These are phyloP conservation scores for Furcula furcula DNA, from an alignment of 2,888 invertebrate species.

Conservation along the genomic window DNA sequence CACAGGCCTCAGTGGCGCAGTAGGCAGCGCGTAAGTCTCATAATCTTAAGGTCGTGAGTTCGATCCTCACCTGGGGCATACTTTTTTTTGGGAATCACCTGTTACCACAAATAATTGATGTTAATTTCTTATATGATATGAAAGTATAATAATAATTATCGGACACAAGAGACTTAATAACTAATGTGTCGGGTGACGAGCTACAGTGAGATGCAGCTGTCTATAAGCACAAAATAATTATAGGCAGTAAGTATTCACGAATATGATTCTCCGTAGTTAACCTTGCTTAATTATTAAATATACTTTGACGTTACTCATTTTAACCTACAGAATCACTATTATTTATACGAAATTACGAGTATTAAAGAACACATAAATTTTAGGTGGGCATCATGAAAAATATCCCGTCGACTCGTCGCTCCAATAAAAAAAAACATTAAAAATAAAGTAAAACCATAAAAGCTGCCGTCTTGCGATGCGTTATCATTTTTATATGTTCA, in stretches of 20 bases:
- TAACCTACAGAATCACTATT: background rate
- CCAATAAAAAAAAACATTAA: slow-evolving; percentile 74
- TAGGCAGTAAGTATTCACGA: too few species aligned
- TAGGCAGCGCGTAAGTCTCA: slow-evolving; percentile 95
- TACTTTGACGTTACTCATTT: background rate
- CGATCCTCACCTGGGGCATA: slow-evolving; percentile 29
- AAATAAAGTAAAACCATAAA: slow-evolving; percentile 81
- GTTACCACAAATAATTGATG: too few species aligned
- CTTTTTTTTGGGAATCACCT: too few species aligned
- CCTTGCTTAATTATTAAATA: background rate
- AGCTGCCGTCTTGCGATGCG: slow-evolving; percentile 81
- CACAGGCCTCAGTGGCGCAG: slow-evolving; percentile 90
- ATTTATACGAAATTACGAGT: background rate
- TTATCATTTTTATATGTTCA: slow-evolving; percentile 81
- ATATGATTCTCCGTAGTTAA: background rate
- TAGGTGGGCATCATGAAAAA: slow-evolving; percentile 28
- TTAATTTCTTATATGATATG: too few species aligned
- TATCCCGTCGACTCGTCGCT: slow-evolving; percentile 36
- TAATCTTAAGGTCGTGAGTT: slow-evolving; percentile 91
- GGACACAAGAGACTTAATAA: too few species aligned
- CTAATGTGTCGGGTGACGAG: too few species aligned
- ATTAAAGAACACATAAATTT: slow-evolving; percentile 8
- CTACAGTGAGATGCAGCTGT: too few species aligned
- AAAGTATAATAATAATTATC: too few species aligned
- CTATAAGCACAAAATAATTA: too few species aligned